Base-by-base conservation (phyloP, 53 echinoderm and acorn worm species). In the Astropecten irregularis region DNA sequence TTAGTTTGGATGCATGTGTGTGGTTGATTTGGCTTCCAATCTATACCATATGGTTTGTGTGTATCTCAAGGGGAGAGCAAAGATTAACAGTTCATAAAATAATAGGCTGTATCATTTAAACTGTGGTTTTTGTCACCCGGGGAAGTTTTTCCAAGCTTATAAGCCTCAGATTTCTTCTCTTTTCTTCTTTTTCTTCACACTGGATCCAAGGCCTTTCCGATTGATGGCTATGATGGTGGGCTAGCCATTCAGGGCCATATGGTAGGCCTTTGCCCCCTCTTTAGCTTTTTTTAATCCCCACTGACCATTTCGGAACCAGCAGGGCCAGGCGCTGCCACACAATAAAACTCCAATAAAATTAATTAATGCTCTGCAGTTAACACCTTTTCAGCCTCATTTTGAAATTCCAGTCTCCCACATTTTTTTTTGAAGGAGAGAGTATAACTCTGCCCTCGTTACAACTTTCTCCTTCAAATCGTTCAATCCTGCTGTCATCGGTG, bases 291-390 rank as follows among this genome's bases (percentile, higher is more conserved):
- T n/a, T n/a, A n/a, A n/a, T n/a, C n/a, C n/a, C n/a, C n/a, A 16
- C 31, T 34, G 55, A 38, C 50, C 54, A 35, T 72, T 53, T 7
- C 9, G 9, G 27, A 4, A 33, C 37, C 39, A 11, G 11, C 42
- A 23, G 40, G 15, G 3, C 37, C 18, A 40, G 39, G 39, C 38
- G 52, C 52, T 76, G 58, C 19, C 40, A 38, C 58, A 39, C 76
- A 58, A 16, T 59, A 7, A 58, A 76, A 40, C 11, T 44, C 26
- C 57, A 23, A 53, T 58, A 23, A 44, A 58, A 58, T 76, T 55
- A 76, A 76, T 76, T 76, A 58, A 58, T 27, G 39, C 31, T 39
- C 38, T 2, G 71, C 76, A 37, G 60, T 76, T 76, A 76, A 76
- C 76, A 76, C 58, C 58, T 76, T 59, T n/a, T n/a, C n/a, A n/a